A percentile compares a stretch with the other conserved stretches of the same genome.
These are phyloP conservation scores for Porites australiensis DNA, from an alignment of 64 coral and sea anemone genomes.

Conservation along the genomic window DNA sequence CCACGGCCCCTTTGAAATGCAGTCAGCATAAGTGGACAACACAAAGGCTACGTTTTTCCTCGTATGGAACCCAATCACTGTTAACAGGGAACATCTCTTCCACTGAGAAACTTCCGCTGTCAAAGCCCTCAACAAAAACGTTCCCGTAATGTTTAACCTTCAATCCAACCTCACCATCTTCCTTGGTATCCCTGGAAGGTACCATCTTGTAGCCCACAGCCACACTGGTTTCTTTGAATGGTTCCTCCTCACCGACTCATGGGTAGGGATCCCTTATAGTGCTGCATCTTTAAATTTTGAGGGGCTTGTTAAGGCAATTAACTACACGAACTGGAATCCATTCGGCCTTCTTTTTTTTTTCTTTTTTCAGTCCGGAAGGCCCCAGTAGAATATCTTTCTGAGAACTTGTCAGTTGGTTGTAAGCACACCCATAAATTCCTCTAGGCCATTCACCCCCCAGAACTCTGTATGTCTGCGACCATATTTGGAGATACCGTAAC, in stretches of 20 bases:
- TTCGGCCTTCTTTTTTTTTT: neutral
- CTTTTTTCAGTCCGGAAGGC: constrained; percentile 20
- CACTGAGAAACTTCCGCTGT: neutral
- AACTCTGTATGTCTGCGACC: constrained; percentile 1
- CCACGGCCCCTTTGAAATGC: neutral
- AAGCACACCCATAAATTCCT: constrained; percentile 30
- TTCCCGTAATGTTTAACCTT: neutral
- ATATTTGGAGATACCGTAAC: constrained; percentile 36
- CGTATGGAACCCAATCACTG: neutral
- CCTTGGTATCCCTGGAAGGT: neutral
- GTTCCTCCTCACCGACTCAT: neutral
- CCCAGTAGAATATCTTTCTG: neutral
- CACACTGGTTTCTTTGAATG: neutral
- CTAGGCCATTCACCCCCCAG: neutral
- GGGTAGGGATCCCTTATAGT: neutral
- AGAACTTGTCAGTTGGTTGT: constrained; percentile 4
- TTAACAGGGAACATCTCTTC: neutral
- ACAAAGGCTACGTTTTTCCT: neutral
- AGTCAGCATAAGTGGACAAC: neutral
- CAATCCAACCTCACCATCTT: no score
- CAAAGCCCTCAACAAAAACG: neutral
- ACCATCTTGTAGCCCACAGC: neutral
- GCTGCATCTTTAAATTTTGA: neutral
- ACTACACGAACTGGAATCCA: neutral
- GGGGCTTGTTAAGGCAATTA: constrained; percentile 11